Evolutionary conservation across 2,888 invertebrate genomes (phyloP).

Genomic region (Athrips mouffetella): DNA sequence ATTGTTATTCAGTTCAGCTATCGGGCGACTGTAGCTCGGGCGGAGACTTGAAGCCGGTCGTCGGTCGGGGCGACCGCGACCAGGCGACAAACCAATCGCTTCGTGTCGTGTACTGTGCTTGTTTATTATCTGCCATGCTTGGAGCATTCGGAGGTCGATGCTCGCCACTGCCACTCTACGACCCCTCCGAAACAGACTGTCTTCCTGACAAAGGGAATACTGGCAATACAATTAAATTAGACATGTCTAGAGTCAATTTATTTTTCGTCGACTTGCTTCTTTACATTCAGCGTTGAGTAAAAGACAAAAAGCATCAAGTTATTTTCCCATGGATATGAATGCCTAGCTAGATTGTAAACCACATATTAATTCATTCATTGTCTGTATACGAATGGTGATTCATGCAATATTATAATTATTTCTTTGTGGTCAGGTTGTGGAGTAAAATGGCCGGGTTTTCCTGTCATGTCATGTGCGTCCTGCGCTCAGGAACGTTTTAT

Average conservation of each 20-base stretch:
- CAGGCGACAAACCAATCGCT: constrained; percentile 24
- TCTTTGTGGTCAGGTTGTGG: background rate
- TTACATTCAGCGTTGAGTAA: background rate
- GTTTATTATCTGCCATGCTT: constrained; percentile 28
- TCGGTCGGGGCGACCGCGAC: constrained; percentile 25
- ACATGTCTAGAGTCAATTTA: background rate
- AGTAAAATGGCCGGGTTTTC: background rate
- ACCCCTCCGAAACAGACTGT: constrained; percentile 35
- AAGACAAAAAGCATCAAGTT: background rate
- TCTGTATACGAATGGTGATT: background rate
- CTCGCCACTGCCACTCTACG: constrained; percentile 32
- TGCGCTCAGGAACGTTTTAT: background rate
- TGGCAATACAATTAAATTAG: constrained; percentile 19
- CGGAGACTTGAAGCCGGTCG: constrained; percentile 43
- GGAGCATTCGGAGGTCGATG: constrained; percentile 51
- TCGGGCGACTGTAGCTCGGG: constrained; percentile 24
- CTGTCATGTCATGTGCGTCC: background rate
- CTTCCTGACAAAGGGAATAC: constrained; percentile 17
- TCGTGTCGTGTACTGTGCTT: too few species aligned
- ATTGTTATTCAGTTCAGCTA: constrained; percentile 55
- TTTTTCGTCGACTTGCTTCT: background rate
- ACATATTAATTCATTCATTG: constrained; percentile 3
- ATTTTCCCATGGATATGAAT: constrained; percentile 1
- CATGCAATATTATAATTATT: background rate
- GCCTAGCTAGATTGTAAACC: background rate